Base-by-base conservation (phyloP, 2,113 vertebrate genomes). In the Menidia beryllina region DNA sequence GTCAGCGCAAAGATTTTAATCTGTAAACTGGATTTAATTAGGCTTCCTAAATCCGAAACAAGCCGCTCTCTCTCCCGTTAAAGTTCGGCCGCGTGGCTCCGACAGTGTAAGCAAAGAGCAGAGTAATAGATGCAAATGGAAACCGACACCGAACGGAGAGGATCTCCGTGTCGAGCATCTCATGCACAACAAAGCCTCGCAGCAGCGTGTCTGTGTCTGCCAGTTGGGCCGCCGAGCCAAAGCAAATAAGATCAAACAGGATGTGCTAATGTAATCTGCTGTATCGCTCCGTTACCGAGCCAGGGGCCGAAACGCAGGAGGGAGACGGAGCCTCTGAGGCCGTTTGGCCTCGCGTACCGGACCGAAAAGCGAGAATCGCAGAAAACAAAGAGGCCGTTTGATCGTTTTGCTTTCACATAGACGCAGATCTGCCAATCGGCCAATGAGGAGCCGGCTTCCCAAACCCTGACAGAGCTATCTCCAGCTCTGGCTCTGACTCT, bases 231-330 rank as follows among this genome's bases (percentile, higher is more conserved):
- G 25, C 54, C 48, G 55, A 79, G 62, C 59, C 53, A 48, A 19
- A 68, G 30, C 48, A 2, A 61, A 70, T 68, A 47, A 75, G 65
- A 69, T 75, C 43, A 75, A 60, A 76, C 49, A 58, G 59, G 38
- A 55, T 41, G 68, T 71, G 66, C 69, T 74, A 55, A 78, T 81
- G 55, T 26, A 23, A 38, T 45, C 48, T 54, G 39, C 39, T 25
- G 61, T 55, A 23, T 48, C 21, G 56, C 59, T 72, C 49, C 38
- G 53, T 77, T 69, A 72, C 50, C 34, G 50, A 14, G 62, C 51
- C 54, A 68, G 81, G 65, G 27, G 60, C 24, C 11, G 45, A 61
- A 61, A 59, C 52, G 57, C 23, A 36, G 25, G n/a, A 47, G 36
- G 49, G 20, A n/a, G 10, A 49, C 4, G 27, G 66, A 19, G 34